Percentiles rank a stretch among this genome's conserved stretches.
phyloP scores from a whole-genome alignment of 2,113 vertebrate genomes.

The Microcebus jonahi region DNA sequence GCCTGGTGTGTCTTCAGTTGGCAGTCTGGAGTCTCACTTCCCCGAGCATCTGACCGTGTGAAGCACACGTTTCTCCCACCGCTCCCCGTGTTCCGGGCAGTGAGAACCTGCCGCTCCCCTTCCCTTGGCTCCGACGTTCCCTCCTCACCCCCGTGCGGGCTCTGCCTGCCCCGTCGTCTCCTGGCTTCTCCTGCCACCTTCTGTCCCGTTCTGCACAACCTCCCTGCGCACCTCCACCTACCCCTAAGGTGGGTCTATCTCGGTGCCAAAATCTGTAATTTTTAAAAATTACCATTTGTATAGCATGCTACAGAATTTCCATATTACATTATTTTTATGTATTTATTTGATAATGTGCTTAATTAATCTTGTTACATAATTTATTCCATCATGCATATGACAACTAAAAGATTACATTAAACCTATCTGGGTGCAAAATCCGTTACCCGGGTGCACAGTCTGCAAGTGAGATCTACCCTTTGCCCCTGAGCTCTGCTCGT shows the following conservation, averaged over 20 bases:
- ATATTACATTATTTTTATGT: neutral
- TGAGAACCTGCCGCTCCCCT: no score
- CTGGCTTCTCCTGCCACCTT: no score
- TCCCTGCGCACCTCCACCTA: neutral
- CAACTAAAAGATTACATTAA: neutral
- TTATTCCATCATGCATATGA: neutral
- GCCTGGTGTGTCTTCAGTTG: no score
- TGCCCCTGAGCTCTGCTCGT: neutral
- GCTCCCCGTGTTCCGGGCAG: no score
- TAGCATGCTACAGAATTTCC: neutral
- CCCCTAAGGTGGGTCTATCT: neutral
- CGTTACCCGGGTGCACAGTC: neutral
- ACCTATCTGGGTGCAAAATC: neutral
- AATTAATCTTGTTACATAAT: neutral
- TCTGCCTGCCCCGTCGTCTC: no score
- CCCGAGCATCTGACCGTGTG: no score
- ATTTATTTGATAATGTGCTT: neutral
- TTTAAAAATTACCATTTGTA: neutral
- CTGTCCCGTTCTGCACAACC: neutral
- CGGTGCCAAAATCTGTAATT: neutral
- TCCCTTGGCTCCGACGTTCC: no score
- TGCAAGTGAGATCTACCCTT: neutral
- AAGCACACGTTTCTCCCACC: no score
- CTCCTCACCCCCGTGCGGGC: no score
- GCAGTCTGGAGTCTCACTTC: no score